These are phyloP conservation scores for Cotesia chilonis DNA, from an alignment of 1,140 invertebrate species.

Conservation along the genomic window DNA sequence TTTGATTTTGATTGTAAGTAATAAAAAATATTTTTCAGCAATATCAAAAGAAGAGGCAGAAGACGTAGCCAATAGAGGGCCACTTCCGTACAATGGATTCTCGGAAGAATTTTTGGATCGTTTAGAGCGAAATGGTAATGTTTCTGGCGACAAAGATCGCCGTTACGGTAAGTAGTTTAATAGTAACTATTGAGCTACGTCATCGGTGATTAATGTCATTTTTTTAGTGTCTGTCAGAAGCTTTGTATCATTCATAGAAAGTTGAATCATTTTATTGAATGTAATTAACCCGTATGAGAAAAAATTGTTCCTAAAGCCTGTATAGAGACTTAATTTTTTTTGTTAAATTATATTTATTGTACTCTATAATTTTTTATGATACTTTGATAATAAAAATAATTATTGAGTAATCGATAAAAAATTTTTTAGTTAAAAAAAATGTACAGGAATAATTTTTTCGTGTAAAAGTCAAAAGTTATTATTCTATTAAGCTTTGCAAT, in stretches of 20 bases:
- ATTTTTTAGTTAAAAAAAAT: neutral
- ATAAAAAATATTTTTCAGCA: slow-evolving; percentile 62
- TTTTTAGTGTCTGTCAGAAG: slow-evolving; percentile 1
- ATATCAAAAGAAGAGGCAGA: slow-evolving; percentile 81
- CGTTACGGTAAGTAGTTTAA: slow-evolving; percentile 54
- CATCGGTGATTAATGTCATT: neutral
- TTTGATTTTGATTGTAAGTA: neutral
- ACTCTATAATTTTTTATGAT: too few species aligned
- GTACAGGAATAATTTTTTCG: neutral
- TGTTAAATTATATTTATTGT: too few species aligned
- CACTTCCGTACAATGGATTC: slow-evolving; percentile 87
- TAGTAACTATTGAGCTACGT: neutral
- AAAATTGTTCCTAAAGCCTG: too few species aligned
- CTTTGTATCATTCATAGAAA: slow-evolving; percentile 2
- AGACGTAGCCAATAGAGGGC: slow-evolving; percentile 70
- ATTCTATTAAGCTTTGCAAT: neutral
- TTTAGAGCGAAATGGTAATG: slow-evolving; percentile 88
- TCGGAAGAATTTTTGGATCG: slow-evolving; percentile 90
- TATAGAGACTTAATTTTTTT: too few species aligned
- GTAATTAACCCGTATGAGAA: neutral
- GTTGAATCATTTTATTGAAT: neutral
- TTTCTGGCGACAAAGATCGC: slow-evolving; percentile 71
- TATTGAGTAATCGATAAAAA: neutral
- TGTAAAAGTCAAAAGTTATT: neutral
- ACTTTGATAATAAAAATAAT: too few species aligned